Base-by-base conservation (phyloP, 2,113 vertebrate species). In the Myiozetetes cayanensis region DNA sequence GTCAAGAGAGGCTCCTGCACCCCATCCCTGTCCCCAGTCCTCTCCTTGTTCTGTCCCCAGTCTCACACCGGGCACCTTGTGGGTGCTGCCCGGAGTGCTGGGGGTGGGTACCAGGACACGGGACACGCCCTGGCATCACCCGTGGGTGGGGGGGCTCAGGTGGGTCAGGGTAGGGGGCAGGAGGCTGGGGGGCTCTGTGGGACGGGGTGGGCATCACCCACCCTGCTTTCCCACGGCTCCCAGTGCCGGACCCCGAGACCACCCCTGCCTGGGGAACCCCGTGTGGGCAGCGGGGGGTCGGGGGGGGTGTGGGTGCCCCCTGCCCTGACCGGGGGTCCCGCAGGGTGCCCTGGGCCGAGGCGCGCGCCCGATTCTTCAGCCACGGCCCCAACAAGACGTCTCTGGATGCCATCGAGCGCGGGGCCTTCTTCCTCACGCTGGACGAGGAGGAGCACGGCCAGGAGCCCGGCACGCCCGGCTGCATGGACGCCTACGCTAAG, bases 401-500 rank as follows among this genome's bases (percentile, higher is more conserved):
- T 2, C 95, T 99, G 92, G 99, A 99, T 0, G 92, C 98, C 79
- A 97, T 99, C 2, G 99, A 99, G 93, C 98, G 98, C 0, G 98
- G 98, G 0, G 98, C 99, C 12, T 99, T 99, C 97, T 99, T 99
- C 56, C 87, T 99, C 61, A 94, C 98, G 0, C 91, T 99, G 89
- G 99, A 99, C 6, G 98, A 99, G 28, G 98, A 99, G 11, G 96
- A 97, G 3, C 98, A 98, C 13, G 97, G 97, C 87, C 98, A 98
- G 0, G 33, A 73, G 16, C 81, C 81, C 8, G 33, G 8, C 33
- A 35, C 33, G 8, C 56, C 81, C 27, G 92, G 95, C 67, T 99
- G 98, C 28, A 97, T 99, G 44, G 98, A 99, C 71, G 63, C 96
- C 33, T 99, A 99, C 0, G 98, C 99, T 96, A 99, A 99, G 77